phyloP scores from a whole-genome alignment of 2,113 vertebrate species.

The Semnopithecus entellus region DNA sequence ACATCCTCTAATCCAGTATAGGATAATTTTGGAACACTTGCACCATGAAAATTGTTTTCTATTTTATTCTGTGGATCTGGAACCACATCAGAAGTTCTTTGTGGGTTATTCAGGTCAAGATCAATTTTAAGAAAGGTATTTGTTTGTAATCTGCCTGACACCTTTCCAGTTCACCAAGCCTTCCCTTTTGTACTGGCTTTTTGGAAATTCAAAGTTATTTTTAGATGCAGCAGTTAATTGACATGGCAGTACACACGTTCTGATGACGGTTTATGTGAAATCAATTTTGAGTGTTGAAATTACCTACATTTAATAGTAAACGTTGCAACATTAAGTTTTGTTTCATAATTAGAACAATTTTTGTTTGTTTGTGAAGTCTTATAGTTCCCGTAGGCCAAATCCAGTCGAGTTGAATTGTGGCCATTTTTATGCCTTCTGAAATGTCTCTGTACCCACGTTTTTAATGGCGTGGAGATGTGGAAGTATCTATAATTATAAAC shows the following conservation, averaged over 20 bases:
- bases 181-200: conserved; percentile 34
- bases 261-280: conserved; percentile 23
- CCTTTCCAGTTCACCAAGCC: conserved; percentile 42
- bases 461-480: not conserved
- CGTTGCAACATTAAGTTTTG: not conserved
- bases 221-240: not conserved
- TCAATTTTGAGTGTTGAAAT: not conserved
- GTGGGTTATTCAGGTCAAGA: conserved; percentile 63
- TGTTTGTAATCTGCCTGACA: conserved; percentile 58
- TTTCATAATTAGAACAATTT: not conserved
- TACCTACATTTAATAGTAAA: conserved; percentile 25
- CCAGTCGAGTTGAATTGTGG: not conserved
- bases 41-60: conserved; percentile 68
- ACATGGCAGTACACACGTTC: not conserved
- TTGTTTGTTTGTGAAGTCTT: conserved; percentile 1
- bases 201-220: conserved; percentile 55
- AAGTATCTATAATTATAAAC: not conserved
- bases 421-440: conserved; percentile 2
- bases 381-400: not conserved
- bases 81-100: conserved; percentile 67
- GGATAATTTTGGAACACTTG: conserved; percentile 52
- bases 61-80: conserved; percentile 71
- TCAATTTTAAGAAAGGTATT: conserved; percentile 68
- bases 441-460: not conserved
- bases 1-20: conserved; percentile 13